Conservation (phyloP, 1,140 invertebrate species). For the Lasioglossum baleicum region DNA sequence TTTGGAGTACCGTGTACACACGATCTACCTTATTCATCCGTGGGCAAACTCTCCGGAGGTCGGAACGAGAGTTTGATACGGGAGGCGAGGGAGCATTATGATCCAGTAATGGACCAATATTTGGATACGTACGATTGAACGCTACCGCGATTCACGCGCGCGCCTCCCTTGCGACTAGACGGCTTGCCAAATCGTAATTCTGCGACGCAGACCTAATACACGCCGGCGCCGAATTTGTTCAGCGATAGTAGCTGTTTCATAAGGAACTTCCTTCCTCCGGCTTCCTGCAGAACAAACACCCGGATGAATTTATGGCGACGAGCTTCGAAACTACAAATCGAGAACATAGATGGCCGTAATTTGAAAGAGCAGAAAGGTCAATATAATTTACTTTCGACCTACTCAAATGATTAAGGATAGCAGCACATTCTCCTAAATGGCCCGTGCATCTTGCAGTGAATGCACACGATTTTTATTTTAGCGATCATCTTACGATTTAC, state of each 20-base stretch:
- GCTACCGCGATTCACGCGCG: constrained; percentile 53
- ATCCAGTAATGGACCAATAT: constrained; percentile 73
- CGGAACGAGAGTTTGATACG: constrained; percentile 42
- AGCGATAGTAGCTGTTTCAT: neutral
- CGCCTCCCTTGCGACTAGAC: constrained; percentile 36
- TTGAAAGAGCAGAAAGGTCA: too few relatives aligned
- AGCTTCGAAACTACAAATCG: too few relatives aligned
- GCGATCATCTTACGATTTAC: neutral
- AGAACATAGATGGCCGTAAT: too few relatives aligned
- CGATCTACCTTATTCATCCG: constrained; percentile 50
- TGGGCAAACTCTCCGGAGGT: constrained; percentile 29
- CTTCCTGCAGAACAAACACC: neutral
- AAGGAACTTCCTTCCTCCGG: neutral
- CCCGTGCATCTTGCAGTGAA: too few relatives aligned
- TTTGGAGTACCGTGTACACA: constrained; percentile 19
- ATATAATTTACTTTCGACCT: too few relatives aligned
- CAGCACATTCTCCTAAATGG: too few relatives aligned
- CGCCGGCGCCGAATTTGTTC: neutral
- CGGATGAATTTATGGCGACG: neutral
- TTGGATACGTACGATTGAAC: constrained; percentile 62
- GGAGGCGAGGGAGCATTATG: constrained; percentile 64
- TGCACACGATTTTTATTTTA: too few relatives aligned
- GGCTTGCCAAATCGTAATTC: constrained; percentile 50
- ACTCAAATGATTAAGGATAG: too few relatives aligned
- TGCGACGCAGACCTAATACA: neutral